Base-by-base conservation (phyloP, 1,140 invertebrate genomes). In the Zeugodacus cucurbitae region DNA sequence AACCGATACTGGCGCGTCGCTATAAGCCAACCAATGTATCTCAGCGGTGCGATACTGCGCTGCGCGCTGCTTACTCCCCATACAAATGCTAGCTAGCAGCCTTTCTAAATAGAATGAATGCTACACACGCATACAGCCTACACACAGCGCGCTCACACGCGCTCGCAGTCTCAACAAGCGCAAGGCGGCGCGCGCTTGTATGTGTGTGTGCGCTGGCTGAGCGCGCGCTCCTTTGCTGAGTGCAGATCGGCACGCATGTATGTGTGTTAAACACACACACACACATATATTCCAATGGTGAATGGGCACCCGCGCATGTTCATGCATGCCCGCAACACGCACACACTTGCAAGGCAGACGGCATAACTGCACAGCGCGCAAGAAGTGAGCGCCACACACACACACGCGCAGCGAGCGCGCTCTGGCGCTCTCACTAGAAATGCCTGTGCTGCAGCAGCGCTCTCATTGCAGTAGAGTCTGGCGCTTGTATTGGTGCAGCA, bases 31-130 rank as follows among this genome's bases (percentile, higher is more conserved):
- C n/a, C 74, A 22, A 29, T 82, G 74, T 82, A 82, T 82, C 74
- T 48, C 74, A 82, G n/a, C 74, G 74, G 90, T 90, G 91, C 92
- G 91, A 91, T 89, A 92, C 91, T 92, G 91, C 87, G 89, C 32
- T 34, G 37, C 48, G 91, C 87, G 89, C 20, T 48, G 34, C 64
- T 29, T 29, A 22, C 62, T 87, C 57, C 74, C 74, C 74, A 41
- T 82, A 48, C 11, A 74, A 34, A 74, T 44, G 58, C 58, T 48
- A 78, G 87, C 64, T 44, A 87, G 85, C 89, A 89, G 88, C 89
- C 89, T 90, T 92, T 92, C 90, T 92, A 91, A 90, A 90, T 91
- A 92, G 91, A 92, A 91, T 91, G 90, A 91, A 92, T 91, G 89
- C 59, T 90, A 57, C 32, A 57, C 32, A 26, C 64, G 34, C 78